Evolutionary conservation across 1,140 invertebrate genomes (phyloP), one percentile per base, ranked within the genome.

Genomic region (Delia radicum): DNA sequence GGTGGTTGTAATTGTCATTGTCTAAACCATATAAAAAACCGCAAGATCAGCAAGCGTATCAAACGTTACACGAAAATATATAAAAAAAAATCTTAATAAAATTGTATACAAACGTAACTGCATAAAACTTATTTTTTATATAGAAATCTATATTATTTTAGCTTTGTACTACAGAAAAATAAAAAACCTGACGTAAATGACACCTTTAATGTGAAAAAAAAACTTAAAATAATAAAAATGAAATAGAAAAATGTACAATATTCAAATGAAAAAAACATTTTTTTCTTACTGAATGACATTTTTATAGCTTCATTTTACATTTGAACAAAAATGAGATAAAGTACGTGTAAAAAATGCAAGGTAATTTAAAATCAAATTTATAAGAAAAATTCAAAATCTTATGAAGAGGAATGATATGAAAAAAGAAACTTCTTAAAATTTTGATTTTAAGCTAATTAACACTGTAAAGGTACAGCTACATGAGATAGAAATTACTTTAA

Each of bases 21-120:
- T 62, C 18, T 42, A 63, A 63, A 63, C 31, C 73, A 55, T 18
- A 55, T 33, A 65, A 37, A 48, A 74, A 74, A 74, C 73, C 73
- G 73, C 73, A 74, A 74, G 61, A 37, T 74, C 73, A 74, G 73
- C 73, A 74, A 74, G 55, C 61, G 33, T 74, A 65, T 74, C 73
- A 63, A 74, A 74, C 61, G 29, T 31, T 28, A n/a, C 46, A 55
- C 46, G 21, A 55, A 55, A 21, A 21, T 55, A 6, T 6, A n/a
- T 18, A 55, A 73, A 42, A 72, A 33, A 46, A 10, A 21, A 62
- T n/a, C 13, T 37, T 37, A n/a, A n/a, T n/a, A n/a, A n/a, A n/a
- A n/a, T n/a, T n/a, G n/a, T n/a, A n/a, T n/a, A n/a, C n/a, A n/a
- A 37, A 37, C 33, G 33, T 37, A 37, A 37, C 33, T 37, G 33